Evolutionary conservation across 2,113 vertebrate genomes (phyloP).

Genomic region (Vidua macroura): DNA sequence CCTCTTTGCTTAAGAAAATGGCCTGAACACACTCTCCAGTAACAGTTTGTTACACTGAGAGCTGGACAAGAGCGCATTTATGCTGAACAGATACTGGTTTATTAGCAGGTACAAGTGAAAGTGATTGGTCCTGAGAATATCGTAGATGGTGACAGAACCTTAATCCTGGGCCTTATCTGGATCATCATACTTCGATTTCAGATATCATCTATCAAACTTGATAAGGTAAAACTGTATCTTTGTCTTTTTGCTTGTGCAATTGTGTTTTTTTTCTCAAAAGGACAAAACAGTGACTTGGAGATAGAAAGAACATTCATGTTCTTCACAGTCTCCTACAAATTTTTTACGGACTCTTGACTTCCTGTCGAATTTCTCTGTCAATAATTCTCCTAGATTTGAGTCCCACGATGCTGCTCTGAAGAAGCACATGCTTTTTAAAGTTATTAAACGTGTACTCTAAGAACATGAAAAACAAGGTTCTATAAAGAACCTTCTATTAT

Average conservation of each 20-base stretch:
- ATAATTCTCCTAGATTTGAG: not conserved
- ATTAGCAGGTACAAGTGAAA: slow-evolving; percentile 83
- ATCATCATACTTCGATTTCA: slow-evolving; percentile 93
- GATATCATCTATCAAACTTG: slow-evolving; percentile 84
- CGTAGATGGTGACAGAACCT: slow-evolving; percentile 87
- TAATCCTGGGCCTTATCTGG: slow-evolving; percentile 91
- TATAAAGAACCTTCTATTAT: not conserved
- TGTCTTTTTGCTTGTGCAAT: not conserved
- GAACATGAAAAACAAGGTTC: not conserved
- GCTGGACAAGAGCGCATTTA: not conserved
- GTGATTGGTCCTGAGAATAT: slow-evolving; percentile 93
- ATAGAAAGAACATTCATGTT: not conserved
- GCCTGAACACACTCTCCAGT: not conserved
- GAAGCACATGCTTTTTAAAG: not conserved
- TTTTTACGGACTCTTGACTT: not conserved
- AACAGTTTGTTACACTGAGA: not conserved
- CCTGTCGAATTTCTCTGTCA: not conserved
- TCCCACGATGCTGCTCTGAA: not conserved
- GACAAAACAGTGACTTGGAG: not conserved
- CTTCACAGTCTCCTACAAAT: not conserved
- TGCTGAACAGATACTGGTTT: not conserved
- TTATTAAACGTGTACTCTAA: not conserved
- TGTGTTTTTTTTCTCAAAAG: not conserved
- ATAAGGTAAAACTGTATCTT: slow-evolving; percentile 74
- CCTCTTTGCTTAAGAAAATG: not conserved